Conservation (phyloP, 2,113 vertebrate species). For the Oenanthe oenanthe region DNA sequence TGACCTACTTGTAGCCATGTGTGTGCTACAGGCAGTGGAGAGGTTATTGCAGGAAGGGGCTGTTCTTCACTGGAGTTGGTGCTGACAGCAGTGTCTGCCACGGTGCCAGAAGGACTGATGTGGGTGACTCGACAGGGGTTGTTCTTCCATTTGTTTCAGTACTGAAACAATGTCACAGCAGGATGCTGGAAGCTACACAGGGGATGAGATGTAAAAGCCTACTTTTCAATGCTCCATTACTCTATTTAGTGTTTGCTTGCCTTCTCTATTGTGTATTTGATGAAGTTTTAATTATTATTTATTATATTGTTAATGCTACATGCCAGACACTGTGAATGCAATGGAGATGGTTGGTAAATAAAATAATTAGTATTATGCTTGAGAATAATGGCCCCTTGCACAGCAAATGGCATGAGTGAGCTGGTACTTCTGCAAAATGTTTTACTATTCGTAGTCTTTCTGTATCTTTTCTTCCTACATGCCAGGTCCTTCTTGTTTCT, state of each 20-base stretch:
- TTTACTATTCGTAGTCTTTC: not conserved
- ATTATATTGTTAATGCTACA: not conserved
- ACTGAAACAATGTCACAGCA: constrained; percentile 46
- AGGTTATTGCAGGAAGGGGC: not conserved
- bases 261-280: constrained; percentile 35
- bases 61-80: not conserved
- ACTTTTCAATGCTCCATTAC: constrained; percentile 42
- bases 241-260: constrained; percentile 18
- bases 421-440: not conserved
- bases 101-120: constrained; percentile 18
- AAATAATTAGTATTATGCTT: not conserved
- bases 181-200: not conserved
- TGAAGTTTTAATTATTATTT: constrained; percentile 45
- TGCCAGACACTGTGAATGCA: not conserved
- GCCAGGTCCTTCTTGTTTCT: not conserved
- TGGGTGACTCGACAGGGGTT: constrained; percentile 13
- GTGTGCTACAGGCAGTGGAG: not conserved
- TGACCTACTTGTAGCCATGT: not conserved
- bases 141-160: constrained; percentile 21
- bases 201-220: constrained; percentile 30
- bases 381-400: not conserved
- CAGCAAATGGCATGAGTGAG: not conserved
- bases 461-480: not conserved
- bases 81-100: not conserved
- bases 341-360: not conserved